Conservation (phyloP, 1,140 invertebrate species). For the Mycetomoellerius zeteki region DNA sequence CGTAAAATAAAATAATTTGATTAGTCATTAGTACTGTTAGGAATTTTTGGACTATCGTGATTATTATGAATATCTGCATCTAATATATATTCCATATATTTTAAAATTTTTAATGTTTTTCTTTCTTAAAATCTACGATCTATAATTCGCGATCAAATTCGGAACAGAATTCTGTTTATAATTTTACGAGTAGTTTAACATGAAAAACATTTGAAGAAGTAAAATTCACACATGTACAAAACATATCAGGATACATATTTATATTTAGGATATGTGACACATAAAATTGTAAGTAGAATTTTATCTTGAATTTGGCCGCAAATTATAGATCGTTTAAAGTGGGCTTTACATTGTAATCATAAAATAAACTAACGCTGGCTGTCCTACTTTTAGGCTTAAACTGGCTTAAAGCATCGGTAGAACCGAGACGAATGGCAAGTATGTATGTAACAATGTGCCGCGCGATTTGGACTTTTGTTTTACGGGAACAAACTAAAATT, state of each 20-base stretch:
- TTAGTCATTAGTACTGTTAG: not conserved
- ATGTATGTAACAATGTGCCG: not conserved
- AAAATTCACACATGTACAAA: no score
- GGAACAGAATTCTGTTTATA: no score
- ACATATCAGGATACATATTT: no score
- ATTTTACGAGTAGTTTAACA: no score
- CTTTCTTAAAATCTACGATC: no score
- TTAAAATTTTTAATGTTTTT: not conserved
- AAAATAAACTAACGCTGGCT: not conserved
- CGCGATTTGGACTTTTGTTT: conserved; percentile 43
- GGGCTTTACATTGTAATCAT: not conserved
- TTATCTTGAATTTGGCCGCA: no score
- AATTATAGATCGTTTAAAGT: no score
- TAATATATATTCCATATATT: not conserved
- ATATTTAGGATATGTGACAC: no score
- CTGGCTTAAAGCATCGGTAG: not conserved
- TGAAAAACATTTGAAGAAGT: no score
- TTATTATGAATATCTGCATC: not conserved
- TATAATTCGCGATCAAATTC: no score
- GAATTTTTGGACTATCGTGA: not conserved
- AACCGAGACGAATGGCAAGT: not conserved
- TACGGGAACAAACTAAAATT: conserved; percentile 43
- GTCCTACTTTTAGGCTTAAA: not conserved
- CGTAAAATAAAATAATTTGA: not conserved
- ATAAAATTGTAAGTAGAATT: no score